Base-by-base conservation (phyloP, 2,888 invertebrate genomes). In the Galerucella pusilla region DNA sequence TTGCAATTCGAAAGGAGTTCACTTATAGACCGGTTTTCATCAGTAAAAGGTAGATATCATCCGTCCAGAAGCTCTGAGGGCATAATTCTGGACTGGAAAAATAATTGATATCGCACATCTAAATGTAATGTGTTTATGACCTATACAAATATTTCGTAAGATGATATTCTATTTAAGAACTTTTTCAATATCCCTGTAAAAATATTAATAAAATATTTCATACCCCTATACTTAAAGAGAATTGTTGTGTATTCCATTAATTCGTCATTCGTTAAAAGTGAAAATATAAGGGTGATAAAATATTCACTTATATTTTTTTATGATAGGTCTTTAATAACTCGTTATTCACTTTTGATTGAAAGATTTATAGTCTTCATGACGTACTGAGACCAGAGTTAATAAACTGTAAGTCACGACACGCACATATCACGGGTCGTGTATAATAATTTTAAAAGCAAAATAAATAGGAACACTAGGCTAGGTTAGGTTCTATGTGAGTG, bases 311-410 rank as follows among this genome's bases (percentile, higher is more conserved):
- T 54, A 59, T 76, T 74, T 63, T 42, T 73, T 76, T 67, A 42
- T 73, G 75, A 77, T 75, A 68, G 52, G 35, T 63, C 66, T 71
- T 70, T 65, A 75, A 75, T 73, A 59, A 49, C 11, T 46, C 20
- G 63, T 69, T 63, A 69, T 75, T 73, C 67, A 52, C 45, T 77
- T 75, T 77, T 75, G 73, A 77, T 77, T 77, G 73, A 59, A 52
- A 68, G 71, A 73, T 72, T 70, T 69, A 72, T 72, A 57, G 60
- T 70, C 65, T 65, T 63, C 68, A 60, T 60, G 59, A 60, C 25
- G 59, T 68, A 68, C 59, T 9, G 68, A 59, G 68, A 52, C 52
- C 52, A 52, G 7, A 52, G 14, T 57, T 57, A 20, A 57, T 57
- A 57, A 57, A 20, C 57, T 57, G 57, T 57, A 57, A 57, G 57